Evolutionary conservation across 2,888 invertebrate species (phyloP), one percentile per base, ranked within the genome.

Genomic region (Branchellion lobata): DNA sequence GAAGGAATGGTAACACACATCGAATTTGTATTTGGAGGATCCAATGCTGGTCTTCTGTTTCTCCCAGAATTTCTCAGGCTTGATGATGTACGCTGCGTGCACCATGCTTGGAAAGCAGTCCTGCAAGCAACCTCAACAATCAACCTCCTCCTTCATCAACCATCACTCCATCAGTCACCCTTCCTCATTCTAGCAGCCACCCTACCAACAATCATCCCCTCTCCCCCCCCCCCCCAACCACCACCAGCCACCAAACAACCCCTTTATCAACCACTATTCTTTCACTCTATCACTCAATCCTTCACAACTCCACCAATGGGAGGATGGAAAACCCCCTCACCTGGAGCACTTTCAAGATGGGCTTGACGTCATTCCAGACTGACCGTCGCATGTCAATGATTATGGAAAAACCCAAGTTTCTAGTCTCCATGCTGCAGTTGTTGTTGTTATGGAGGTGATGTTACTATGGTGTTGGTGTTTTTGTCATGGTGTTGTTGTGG

Each of bases 31-130:
- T 90, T 97, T 98, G 89, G 96, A 94, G 89, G 95, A 94, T 86
- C 95, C 95, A 86, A 98, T 91, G 84, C 95, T 95, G 84, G 96
- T 96, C 87, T 96, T 92, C 89, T 98, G 97, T 89, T 98, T 98
- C 89, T 98, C 97, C 97, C 97, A 97, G 90, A 99, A 98, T 88
- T 96, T 97, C 87, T 99, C 98, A 84, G 97, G 96, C 90, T 98
- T 97, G 85, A 98, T 96, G 87, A 99, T 95, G 87, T 94, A 94
- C 84, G 95, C 96, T 88, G 93, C 93, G 89, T 96, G 93, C 86
- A 98, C 93, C 83, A 91, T 91, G 79, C 88, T 88, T 85, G 95
- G 92, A 89, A 96, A 97, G 89, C 95, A 94, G 88, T 98, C 97
- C 91, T 98, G n/a, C n/a, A n/a, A n/a, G n/a, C n/a, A n/a, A n/a